These are phyloP conservation scores for Neuroscelio doddi DNA, from an alignment of 2,888 invertebrate genomes.

Conservation along the genomic window DNA sequence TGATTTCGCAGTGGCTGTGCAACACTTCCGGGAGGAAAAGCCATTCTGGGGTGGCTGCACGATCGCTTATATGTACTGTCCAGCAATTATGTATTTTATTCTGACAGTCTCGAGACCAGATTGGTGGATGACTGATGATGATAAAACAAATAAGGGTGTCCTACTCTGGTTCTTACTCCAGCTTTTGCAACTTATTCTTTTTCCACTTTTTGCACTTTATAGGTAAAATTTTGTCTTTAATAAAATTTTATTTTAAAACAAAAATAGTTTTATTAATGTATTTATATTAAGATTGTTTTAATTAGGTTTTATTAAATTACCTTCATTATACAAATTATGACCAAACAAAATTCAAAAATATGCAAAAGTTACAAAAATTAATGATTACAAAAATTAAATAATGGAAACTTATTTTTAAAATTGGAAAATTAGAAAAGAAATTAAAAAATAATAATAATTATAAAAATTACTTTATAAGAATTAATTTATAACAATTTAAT, in stretches of 20 bases:
- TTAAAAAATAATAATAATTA: too few species aligned
- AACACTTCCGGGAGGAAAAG: slow-evolving; percentile 78
- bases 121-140: slow-evolving; percentile 69
- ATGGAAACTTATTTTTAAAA: too few species aligned
- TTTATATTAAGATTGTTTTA: too few species aligned
- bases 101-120: slow-evolving; percentile 69
- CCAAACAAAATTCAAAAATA: too few species aligned
- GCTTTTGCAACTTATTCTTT: slow-evolving; percentile 60
- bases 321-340: too few species aligned
- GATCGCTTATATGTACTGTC: slow-evolving; percentile 64
- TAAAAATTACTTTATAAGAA: too few species aligned
- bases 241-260: too few species aligned
- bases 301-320: too few species aligned
- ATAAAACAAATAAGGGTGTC: slow-evolving; percentile 60
- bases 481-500: too few species aligned
- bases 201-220: slow-evolving; percentile 66
- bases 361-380: too few species aligned
- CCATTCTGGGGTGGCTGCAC: slow-evolving; percentile 72
- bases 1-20: slow-evolving; percentile 79
- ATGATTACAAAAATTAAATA: too few species aligned
- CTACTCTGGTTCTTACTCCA: slow-evolving; percentile 63
- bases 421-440: neutral
- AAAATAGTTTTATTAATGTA: too few species aligned
- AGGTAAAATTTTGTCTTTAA: slow-evolving; percentile 52
- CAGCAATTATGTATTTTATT: slow-evolving; percentile 66